phyloP scores from a whole-genome alignment of 2,888 invertebrate genomes.

The Epicampocera succincta region DNA sequence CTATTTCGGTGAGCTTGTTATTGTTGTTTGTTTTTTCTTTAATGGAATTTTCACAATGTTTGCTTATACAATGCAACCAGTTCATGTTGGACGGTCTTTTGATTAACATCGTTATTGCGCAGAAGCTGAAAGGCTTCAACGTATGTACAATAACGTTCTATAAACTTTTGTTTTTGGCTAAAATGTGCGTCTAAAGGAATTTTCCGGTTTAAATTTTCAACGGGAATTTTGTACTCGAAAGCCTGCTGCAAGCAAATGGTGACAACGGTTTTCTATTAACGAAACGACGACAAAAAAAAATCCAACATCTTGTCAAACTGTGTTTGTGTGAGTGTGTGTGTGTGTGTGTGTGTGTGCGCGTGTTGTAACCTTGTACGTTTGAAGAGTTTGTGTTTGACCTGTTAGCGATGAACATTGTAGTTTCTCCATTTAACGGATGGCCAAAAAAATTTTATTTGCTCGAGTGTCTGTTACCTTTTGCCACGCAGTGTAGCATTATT shows the following conservation, averaged over 20 bases:
- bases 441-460: constrained; percentile 12
- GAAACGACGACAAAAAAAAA: constrained; percentile 3
- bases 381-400: constrained; percentile 68
- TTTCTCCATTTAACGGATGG: constrained; percentile 51
- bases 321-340: constrained; percentile 52
- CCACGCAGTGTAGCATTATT: constrained; percentile 18
- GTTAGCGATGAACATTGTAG: constrained; percentile 61
- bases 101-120: constrained; percentile 78
- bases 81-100: constrained; percentile 81
- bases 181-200: constrained; percentile 65
- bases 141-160: background rate
- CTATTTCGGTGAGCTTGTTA: background rate
- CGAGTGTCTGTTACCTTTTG: background rate
- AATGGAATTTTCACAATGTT: constrained; percentile 60
- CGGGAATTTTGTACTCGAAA: constrained; percentile 43
- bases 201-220: constrained; percentile 35
- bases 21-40: constrained; percentile 29
- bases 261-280: constrained; percentile 17
- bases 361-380: constrained; percentile 62
- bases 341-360: constrained; percentile 56
- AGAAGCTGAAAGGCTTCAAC: constrained; percentile 59
- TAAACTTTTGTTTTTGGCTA: constrained; percentile 14
- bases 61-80: constrained; percentile 75
- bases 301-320: constrained; percentile 43
- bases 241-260: constrained; percentile 19